A percentile compares a stretch with the other conserved stretches of the same genome.
These are phyloP conservation scores for Stegostoma tigrinum DNA, from an alignment of 2,113 vertebrate genomes.

Conservation along the genomic window DNA sequence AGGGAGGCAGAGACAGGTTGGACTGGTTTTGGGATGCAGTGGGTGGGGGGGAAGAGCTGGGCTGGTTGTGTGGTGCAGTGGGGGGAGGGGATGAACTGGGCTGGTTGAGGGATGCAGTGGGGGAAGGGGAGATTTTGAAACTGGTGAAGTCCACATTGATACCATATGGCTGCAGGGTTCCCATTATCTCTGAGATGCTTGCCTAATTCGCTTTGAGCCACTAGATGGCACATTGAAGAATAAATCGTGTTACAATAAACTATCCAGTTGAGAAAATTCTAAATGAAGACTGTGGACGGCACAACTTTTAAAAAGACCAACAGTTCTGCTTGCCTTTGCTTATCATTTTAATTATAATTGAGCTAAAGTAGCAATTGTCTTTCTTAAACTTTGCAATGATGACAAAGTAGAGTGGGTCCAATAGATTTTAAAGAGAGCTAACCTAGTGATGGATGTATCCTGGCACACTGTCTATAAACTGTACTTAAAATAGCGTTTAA, in stretches of 20 bases:
- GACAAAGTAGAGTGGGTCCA: not conserved
- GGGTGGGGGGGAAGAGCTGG: too few relatives aligned
- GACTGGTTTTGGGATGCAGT: too few relatives aligned
- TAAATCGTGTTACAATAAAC: not conserved
- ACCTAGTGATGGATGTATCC: not conserved
- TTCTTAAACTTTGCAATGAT: not conserved
- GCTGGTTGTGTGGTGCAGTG: too few relatives aligned
- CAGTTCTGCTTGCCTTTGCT: not conserved
- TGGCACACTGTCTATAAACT: not conserved
- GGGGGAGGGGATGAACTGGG: too few relatives aligned
- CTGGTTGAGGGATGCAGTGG: too few relatives aligned
- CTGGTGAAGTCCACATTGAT: too few relatives aligned
- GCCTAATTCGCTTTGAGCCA: not conserved
- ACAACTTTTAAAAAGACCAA: not conserved
- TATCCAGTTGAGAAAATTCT: not conserved
- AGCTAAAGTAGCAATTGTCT: not conserved
- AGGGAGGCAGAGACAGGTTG: too few relatives aligned
- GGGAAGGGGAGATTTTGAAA: too few relatives aligned
- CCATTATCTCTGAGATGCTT: not conserved
- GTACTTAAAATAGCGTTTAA: not conserved
- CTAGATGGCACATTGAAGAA: not conserved
- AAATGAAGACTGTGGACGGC: not conserved
- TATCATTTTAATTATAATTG: not conserved
- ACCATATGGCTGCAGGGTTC: too few relatives aligned
- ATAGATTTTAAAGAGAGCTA: not conserved